Conservation (phyloP, 1,140 invertebrate species). For the Caenorhabditis inopinata region DNA sequence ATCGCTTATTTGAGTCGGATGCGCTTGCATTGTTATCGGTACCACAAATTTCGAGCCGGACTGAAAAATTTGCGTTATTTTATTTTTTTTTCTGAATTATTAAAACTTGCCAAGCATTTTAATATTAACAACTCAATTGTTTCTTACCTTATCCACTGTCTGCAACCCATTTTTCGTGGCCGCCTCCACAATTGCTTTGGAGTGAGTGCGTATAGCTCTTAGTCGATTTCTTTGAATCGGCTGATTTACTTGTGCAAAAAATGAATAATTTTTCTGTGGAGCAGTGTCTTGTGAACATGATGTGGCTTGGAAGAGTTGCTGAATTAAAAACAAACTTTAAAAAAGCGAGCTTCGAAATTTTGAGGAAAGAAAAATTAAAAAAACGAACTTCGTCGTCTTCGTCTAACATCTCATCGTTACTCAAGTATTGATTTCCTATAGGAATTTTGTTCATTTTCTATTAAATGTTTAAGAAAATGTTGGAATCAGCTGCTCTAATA, state of each 20-base stretch:
- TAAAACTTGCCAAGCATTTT: not conserved
- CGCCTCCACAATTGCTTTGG: not conserved
- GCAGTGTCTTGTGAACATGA: not conserved
- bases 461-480: no score
- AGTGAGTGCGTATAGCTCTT: not conserved
- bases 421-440: not conserved
- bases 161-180: slow-evolving; percentile 8
- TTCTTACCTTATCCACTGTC: slow-evolving; percentile 3
- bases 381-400: not conserved
- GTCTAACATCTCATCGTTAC: not conserved
- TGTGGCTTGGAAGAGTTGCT: not conserved
- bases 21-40: slow-evolving; percentile 3
- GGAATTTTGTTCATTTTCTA: not conserved
- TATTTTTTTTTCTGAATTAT: not conserved
- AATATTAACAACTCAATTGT: not conserved
- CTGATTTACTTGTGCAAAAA: no score
- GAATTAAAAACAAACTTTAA: not conserved
- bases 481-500: no score
- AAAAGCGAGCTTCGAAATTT: no score
- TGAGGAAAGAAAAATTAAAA: not conserved
- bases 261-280: not conserved
- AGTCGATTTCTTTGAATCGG: no score
- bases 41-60: not conserved
- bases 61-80: not conserved
- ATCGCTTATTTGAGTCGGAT: not conserved